Conservation (phyloP, 2,113 vertebrate species). For the Neodon shergylaensis region DNA sequence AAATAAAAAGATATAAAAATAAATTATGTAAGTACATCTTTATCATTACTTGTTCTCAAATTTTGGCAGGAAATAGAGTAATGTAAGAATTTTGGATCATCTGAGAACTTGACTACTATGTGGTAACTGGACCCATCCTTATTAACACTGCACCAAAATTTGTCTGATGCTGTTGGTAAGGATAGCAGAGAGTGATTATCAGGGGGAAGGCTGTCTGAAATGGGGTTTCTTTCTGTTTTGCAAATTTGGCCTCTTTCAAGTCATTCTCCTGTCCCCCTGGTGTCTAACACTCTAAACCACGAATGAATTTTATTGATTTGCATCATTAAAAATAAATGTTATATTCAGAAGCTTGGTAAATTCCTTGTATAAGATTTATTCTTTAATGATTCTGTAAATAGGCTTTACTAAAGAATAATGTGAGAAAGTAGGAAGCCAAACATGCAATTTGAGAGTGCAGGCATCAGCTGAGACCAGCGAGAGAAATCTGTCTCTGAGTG, state of each 20-base stretch:
- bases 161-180: background rate
- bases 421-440: conserved; percentile 9
- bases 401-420: conserved; percentile 35
- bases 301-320: conserved; percentile 37
- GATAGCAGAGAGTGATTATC: background rate
- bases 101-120: background rate
- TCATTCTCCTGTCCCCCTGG: background rate
- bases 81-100: background rate
- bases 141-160: background rate
- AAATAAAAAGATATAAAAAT: conserved; percentile 6
- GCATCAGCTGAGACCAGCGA: conserved; percentile 10
- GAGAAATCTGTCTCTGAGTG: background rate
- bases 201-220: background rate
- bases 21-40: conserved; percentile 4
- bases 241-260: background rate
- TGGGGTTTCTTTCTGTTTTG: background rate
- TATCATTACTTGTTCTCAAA: background rate
- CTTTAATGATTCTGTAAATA: conserved; percentile 43
- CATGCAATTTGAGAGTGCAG: background rate
- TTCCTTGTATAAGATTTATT: background rate
- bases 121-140: background rate
- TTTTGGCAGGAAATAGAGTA: background rate
- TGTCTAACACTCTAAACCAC: conserved; percentile 11
- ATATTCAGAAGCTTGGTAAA: conserved; percentile 8
- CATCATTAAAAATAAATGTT: conserved; percentile 59